A percentile compares a stretch with the other conserved stretches of the same genome.
These are phyloP conservation scores for Diachasmimorpha longicaudata DNA, from an alignment of 1,140 invertebrate species.

Conservation along the genomic window DNA sequence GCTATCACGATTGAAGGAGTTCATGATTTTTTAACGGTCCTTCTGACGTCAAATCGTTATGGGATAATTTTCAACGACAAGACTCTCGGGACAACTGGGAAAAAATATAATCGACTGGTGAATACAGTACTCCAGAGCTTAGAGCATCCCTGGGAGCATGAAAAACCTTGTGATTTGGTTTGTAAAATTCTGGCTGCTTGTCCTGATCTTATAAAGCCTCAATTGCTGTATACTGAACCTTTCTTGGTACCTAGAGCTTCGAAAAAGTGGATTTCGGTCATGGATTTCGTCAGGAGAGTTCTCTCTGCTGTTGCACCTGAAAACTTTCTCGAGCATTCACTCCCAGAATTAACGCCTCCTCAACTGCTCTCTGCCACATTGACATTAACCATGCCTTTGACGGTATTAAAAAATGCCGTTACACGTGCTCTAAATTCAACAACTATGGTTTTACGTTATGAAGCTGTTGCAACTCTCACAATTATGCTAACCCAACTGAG, in stretches of 20 bases:
- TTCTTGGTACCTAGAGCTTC: slow-evolving; percentile 68
- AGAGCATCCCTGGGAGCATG: slow-evolving; percentile 71
- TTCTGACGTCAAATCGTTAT: slow-evolving; percentile 74
- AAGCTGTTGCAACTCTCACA: slow-evolving; percentile 42
- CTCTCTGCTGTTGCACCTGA: slow-evolving; percentile 43
- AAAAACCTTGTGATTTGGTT: slow-evolving; percentile 69
- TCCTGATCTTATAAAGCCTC: slow-evolving; percentile 73
- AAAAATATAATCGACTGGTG: slow-evolving; percentile 69
- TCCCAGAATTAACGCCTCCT: slow-evolving; percentile 33
- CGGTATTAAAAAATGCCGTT: slow-evolving; percentile 47
- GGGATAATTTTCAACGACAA: slow-evolving; percentile 73
- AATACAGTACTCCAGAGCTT: slow-evolving; percentile 69
- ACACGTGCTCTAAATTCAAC: slow-evolving; percentile 41
- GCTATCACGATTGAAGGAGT: slow-evolving; percentile 65
- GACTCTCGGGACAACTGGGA: slow-evolving; percentile 65
- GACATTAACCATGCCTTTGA: slow-evolving; percentile 41
- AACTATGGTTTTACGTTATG: slow-evolving; percentile 43
- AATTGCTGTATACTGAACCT: slow-evolving; percentile 66
- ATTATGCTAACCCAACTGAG: slow-evolving; percentile 46
- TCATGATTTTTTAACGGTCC: slow-evolving; percentile 70
- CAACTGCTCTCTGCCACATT: slow-evolving; percentile 46
- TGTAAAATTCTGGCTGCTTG: slow-evolving; percentile 71
- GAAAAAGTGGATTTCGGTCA: slow-evolving; percentile 64
- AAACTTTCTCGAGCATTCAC: slow-evolving; percentile 35
- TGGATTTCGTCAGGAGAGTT: slow-evolving; percentile 62